Conservation (phyloP, 2,113 vertebrate species). For the Micronisus gabar region DNA sequence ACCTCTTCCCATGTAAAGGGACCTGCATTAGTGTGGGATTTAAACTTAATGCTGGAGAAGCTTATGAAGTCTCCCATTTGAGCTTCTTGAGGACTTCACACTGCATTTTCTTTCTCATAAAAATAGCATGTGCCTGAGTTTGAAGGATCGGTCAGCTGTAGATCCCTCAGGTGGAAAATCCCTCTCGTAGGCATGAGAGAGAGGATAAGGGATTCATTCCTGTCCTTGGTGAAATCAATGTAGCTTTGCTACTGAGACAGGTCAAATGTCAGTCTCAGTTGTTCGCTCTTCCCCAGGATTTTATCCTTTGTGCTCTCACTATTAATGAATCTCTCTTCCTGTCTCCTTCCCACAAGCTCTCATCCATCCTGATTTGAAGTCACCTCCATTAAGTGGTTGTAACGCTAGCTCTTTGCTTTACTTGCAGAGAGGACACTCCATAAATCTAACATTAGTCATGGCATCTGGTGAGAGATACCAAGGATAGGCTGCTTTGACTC, state of each 20-base stretch:
- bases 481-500: slow-evolving; percentile 51
- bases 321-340: slow-evolving; percentile 47
- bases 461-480: not conserved
- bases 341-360: slow-evolving; percentile 46
- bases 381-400: slow-evolving; percentile 47
- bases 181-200: not conserved
- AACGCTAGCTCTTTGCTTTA: slow-evolving; percentile 16
- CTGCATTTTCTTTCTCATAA: not conserved
- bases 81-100: slow-evolving; percentile 21
- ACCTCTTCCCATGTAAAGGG: not conserved
- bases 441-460: slow-evolving; percentile 65
- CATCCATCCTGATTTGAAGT: slow-evolving; percentile 63
- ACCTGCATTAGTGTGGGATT: slow-evolving; percentile 16
- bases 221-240: not conserved
- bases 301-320: slow-evolving; percentile 48
- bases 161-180: slow-evolving; percentile 49
- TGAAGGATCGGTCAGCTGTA: slow-evolving; percentile 14
- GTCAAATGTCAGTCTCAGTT: slow-evolving; percentile 54
- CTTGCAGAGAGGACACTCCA: slow-evolving; percentile 48
- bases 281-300: slow-evolving; percentile 14
- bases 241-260: slow-evolving; percentile 36
- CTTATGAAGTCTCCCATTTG: slow-evolving; percentile 6
- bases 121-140: not conserved
- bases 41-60: slow-evolving; percentile 4
- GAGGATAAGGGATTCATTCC: slow-evolving; percentile 40